Conservation (phyloP, 2,113 vertebrate species). For the Chitala chitala region DNA sequence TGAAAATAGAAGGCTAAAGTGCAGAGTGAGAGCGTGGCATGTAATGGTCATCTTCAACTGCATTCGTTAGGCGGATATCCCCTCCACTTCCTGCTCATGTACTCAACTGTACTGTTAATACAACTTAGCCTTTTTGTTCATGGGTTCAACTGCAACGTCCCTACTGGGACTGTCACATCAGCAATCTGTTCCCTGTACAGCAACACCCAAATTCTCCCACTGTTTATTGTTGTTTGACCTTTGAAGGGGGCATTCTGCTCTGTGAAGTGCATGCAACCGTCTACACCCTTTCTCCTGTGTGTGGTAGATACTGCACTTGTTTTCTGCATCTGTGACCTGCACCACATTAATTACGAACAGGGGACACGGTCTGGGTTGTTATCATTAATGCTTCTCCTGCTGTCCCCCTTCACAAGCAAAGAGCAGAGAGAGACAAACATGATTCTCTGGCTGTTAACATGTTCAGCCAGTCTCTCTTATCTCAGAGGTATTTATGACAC, state of each 20-base stretch:
- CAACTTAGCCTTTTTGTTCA: not conserved
- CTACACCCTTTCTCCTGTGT: too few species aligned
- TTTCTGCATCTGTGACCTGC: slow-evolving; percentile 50
- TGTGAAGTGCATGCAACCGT: too few species aligned
- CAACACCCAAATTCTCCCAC: not conserved
- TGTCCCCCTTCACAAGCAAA: slow-evolving; percentile 27
- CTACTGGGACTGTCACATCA: not conserved
- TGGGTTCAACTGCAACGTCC: not conserved
- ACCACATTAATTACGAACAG: slow-evolving; percentile 59
- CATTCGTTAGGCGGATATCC: too few species aligned
- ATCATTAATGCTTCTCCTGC: slow-evolving; percentile 48
- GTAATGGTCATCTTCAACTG: too few species aligned
- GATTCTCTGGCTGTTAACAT: not conserved
- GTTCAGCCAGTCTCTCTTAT: not conserved
- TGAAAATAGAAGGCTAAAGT: too few species aligned
- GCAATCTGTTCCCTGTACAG: not conserved
- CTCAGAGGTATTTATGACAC: not conserved
- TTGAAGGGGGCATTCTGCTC: too few species aligned
- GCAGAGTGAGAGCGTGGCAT: too few species aligned
- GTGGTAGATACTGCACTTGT: too few species aligned
- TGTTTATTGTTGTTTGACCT: too few species aligned
- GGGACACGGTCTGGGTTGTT: slow-evolving; percentile 40
- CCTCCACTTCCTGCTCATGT: not conserved
- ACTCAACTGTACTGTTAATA: not conserved
- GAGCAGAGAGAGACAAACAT: not conserved